Base-by-base conservation (phyloP, 1,140 invertebrate genomes). In the Tenebrio molitor region DNA sequence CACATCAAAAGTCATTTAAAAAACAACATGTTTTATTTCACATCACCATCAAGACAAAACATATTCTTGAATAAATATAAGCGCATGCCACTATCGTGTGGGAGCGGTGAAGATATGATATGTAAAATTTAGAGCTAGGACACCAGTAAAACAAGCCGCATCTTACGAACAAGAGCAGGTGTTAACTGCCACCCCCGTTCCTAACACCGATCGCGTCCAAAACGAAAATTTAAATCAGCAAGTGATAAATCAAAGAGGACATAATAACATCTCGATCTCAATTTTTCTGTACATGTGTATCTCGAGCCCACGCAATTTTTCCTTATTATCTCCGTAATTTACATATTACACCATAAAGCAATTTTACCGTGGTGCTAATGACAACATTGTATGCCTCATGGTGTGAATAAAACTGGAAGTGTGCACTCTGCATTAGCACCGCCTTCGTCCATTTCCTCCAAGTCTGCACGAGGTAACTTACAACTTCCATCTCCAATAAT, bases 271-370 rank as follows among this genome's bases (percentile, higher is more conserved):
- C 29, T 10, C 10, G 10, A 10, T 33, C 29, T 4, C 29, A 33
- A 33, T 33, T 33, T 33, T 33, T 33, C 29, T 33, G 29, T n/a
- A n/a, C n/a, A n/a, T 33, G 29, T 10, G 29, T 33, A 33, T 4
- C 10, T 33, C 29, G 10, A 10, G 10, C 29, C 29, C 10, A 33
- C 29, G 10, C 29, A 33, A 10, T 33, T 33, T 33, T 33, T 33
- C 29, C 10, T 33, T 33, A 33, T 50, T 50, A 50, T 50, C 44
- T 4, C 15, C 1, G 23, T 19, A 50, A 50, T 50, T 50, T 50
- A 50, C 44, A 50, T 50, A 19, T 3, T 50, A 50, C 44, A 50
- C 16, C 44, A 50, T 50, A 50, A 50, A 50, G 44, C 44, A 17
- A 50, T 50, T 19, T 2, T 46, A 10, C 44, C 1, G 23, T 10